Evolutionary conservation across 2,797 vertebrate genomes (phyloP), one percentile per base, ranked within the genome.

Genomic region (Muraenolepis orangiensis): DNA sequence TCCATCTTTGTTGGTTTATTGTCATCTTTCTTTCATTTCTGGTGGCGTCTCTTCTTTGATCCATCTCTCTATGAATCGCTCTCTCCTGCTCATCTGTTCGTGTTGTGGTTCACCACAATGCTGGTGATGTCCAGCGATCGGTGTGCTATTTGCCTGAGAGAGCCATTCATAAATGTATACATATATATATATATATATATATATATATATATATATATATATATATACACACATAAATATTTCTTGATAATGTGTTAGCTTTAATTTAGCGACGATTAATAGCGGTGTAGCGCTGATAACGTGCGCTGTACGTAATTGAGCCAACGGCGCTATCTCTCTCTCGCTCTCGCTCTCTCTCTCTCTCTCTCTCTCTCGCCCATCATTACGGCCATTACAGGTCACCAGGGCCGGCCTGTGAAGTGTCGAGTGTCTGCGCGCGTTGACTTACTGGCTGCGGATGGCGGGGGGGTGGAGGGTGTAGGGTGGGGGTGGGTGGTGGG

Each of bases 211-310:
- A 23, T 23, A 61, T 7, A 34, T 34, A 61, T 23, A 61, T 1
- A 61, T 61, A 18, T 1, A 46, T 2, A 16, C 18, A 61, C 13
- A 57, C 10, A 57, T 57, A 23, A 23, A 23, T 61, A 61, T 61
- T 10, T 23, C 51, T 61, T 23, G 51, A 57, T 16, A 80, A 77
- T 87, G 83, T 84, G 86, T 87, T 89, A 90, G 87, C 66, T 87
- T 89, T 89, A 86, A 90, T 92, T 92, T 91, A 90, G 88, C 85
- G 72, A 83, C 82, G 23, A 84, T 87, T 91, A 88, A 90, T 89
- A 90, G 85, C 32, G 31, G 82, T 80, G 82, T 75, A 70, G 78
- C 72, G 75, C 86, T 74, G 81, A n/a, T n/a, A n/a, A n/a, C 85
- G 26, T 69, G 82, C 85, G 86, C 90, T 86, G 89, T 89, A 90